Conservation (phyloP, 2,797 vertebrate species). For the Orientallactaga sibirica region DNA sequence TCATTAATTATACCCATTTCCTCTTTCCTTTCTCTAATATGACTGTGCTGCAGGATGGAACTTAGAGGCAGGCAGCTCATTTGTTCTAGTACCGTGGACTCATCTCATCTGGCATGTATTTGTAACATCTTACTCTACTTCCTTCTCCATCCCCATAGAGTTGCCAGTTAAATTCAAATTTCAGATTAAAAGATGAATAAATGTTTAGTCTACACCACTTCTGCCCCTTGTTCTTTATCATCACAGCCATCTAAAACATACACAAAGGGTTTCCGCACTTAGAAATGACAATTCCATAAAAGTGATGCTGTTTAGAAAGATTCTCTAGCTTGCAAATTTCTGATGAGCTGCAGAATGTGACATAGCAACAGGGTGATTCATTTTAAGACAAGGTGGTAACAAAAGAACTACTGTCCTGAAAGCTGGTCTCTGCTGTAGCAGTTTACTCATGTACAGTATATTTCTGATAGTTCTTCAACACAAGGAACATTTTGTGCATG, state of each 20-base stretch:
- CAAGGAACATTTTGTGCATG: conserved; percentile 56
- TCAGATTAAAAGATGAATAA: background rate
- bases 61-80: background rate
- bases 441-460: background rate
- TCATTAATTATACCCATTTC: background rate
- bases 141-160: background rate
- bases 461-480: conserved; percentile 68
- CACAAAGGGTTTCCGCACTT: background rate
- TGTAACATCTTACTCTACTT: background rate
- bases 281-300: conserved; percentile 28
- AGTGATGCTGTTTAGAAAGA: conserved; percentile 22
- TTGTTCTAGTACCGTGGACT: background rate
- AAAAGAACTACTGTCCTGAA: conserved; percentile 31
- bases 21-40: conserved; percentile 20
- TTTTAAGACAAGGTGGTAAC: conserved; percentile 11
- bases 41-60: background rate
- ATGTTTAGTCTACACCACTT: background rate
- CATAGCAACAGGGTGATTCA: conserved; percentile 51
- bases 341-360: background rate
- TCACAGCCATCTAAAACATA: background rate
- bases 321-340: conserved; percentile 29
- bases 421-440: background rate
- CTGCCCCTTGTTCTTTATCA: conserved; percentile 6
- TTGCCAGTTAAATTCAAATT: conserved; percentile 24
- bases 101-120: background rate